Evolutionary conservation across 2,113 vertebrate genomes (phyloP).

Genomic region (Pteropus alecto): DNA sequence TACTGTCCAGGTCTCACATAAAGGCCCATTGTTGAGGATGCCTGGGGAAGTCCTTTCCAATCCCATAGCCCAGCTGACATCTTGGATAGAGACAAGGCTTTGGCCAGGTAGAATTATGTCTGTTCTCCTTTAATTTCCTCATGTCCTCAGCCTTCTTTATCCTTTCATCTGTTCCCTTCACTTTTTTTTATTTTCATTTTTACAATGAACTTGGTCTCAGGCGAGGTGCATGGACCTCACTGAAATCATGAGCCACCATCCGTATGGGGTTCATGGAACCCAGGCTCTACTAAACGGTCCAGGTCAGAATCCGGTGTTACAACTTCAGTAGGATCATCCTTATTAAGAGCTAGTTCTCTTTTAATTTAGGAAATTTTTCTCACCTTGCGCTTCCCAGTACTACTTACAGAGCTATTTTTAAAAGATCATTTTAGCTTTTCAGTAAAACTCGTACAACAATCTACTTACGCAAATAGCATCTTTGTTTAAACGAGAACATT

Average conservation of each 20-base stretch:
- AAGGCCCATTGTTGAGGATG: background rate
- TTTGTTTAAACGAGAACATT: conserved; percentile 7
- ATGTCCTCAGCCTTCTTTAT: background rate
- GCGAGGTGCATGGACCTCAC: background rate
- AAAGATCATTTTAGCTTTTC: conserved; percentile 43
- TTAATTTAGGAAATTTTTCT: conserved; percentile 57
- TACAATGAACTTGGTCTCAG: background rate
- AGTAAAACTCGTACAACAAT: background rate
- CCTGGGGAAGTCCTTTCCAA: background rate
- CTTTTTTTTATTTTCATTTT: background rate
- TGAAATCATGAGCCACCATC: background rate
- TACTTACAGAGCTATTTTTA: conserved; percentile 30
- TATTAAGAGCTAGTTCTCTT: conserved; percentile 39
- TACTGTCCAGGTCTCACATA: background rate
- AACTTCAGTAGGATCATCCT: background rate
- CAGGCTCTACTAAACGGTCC: background rate
- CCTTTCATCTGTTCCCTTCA: background rate
- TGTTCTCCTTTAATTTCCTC: background rate
- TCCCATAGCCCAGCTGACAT: background rate
- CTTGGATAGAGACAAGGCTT: background rate
- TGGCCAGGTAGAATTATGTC: background rate
- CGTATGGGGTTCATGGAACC: background rate
- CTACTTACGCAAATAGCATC: background rate
- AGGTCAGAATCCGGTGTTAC: background rate
- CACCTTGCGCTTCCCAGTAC: background rate